These are phyloP conservation scores for Cyclophora punctaria DNA, from an alignment of 2,888 invertebrate genomes.

Conservation along the genomic window DNA sequence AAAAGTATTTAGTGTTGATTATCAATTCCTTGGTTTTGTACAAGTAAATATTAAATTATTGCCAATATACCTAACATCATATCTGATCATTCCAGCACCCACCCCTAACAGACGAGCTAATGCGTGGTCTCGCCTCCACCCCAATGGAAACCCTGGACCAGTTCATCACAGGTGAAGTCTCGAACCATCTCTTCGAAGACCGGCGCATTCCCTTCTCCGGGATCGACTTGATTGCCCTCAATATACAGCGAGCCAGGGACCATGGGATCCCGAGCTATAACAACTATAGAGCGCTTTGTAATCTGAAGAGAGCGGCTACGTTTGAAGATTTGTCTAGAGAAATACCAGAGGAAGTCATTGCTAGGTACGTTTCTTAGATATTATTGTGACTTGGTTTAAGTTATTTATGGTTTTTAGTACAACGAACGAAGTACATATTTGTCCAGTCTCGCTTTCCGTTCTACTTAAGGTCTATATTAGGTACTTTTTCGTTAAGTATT, in stretches of 20 bases:
- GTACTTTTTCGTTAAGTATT: not conserved
- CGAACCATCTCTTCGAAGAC: constrained; percentile 95
- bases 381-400: no score
- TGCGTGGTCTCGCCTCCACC: constrained; percentile 88
- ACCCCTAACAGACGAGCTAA: constrained; percentile 88
- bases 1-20: no score
- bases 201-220: constrained; percentile 92
- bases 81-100: constrained; percentile 57
- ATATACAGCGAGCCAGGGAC: constrained; percentile 90
- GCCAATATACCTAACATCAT: no score
- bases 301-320: constrained; percentile 86
- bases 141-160: constrained; percentile 96
- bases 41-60: no score
- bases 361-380: constrained; percentile 44
- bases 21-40: no score
- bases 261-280: constrained; percentile 93
- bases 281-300: constrained; percentile 92
- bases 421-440: no score
- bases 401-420: no score
- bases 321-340: constrained; percentile 93
- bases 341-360: constrained; percentile 88
- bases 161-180: constrained; percentile 94
- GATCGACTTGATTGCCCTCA: constrained; percentile 92
- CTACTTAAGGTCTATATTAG: not conserved
- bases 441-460: not conserved